Base-by-base conservation (phyloP, 1,140 invertebrate genomes). In the Triops cancriformis region DNA sequence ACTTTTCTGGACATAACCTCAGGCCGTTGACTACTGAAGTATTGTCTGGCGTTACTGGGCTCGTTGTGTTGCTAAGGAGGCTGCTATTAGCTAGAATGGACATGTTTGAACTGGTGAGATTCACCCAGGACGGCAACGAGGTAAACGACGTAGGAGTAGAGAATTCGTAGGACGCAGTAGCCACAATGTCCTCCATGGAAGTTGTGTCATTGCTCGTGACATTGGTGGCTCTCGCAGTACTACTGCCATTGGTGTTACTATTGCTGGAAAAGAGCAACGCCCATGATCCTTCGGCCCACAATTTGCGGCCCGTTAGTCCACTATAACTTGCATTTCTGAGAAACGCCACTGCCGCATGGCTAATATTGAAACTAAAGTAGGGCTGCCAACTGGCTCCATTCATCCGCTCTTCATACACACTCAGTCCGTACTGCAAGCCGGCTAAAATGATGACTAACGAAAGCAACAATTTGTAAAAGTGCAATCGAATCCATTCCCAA, bases 1-100 rank as follows among this genome's bases (percentile, higher is more conserved):
- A 74, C 26, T 64, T 74, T 23, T 27, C 31, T n/a, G 75, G 75
- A 72, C 75, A 76, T 14, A 45, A 37, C 75, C 27, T 4, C 31
- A 73, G 73, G 18, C 37, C 73, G 23, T 74, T 64, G 51, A 23
- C 51, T 64, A 18, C 0, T 64, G 51, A 64, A 23, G 51, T n/a
- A 64, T 14, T 64, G 51, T 18, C 51, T 18, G 51, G 23, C 14
- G 14, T 18, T n/a, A 64, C 23, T 64, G 0, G 18, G 23, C 51
- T 64, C 51, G 51, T 64, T 64, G 51, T 64, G 51, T 64, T 64
- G 51, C 51, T 64, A 64, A 64, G 51, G 14, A 64, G 51, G 51
- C 51, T 23, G 23, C 31, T 37, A 37, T 23, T 64, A 23, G 51
- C 51, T 64, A 64, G 18, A 12, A 45, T 64, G 6, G 51, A 64